Evolutionary conservation across 2,888 invertebrate species (phyloP).

Genomic region (Drosophila setosimentum): DNA sequence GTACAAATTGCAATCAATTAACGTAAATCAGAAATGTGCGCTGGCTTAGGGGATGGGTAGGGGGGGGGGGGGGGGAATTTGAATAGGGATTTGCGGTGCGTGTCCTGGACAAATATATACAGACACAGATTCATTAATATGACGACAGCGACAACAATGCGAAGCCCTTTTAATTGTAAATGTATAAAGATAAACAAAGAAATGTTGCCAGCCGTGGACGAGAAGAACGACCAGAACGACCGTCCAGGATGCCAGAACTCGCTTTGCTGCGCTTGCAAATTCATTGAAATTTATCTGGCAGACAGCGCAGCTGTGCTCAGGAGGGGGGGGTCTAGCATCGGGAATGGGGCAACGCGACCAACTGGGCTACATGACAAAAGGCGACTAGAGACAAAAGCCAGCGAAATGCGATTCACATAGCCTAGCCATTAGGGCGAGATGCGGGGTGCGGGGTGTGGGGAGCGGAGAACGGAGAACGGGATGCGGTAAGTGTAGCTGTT

Average conservation of each 20-base stretch:
- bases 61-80: neutral
- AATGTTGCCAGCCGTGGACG: constrained; percentile 57
- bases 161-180: constrained; percentile 79
- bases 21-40: constrained; percentile 53
- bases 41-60: neutral
- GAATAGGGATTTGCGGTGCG: constrained; percentile 30
- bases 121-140: constrained; percentile 77
- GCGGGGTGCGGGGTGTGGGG: too few species aligned
- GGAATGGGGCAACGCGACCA: neutral
- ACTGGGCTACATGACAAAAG: constrained; percentile 40
- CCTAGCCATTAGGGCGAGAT: neutral
- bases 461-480: neutral
- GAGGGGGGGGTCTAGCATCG: neutral
- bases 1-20: constrained; percentile 85
- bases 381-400: constrained; percentile 53
- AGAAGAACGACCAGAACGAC: constrained; percentile 6
- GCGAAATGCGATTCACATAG: constrained; percentile 45
- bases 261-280: constrained; percentile 61
- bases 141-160: constrained; percentile 70
- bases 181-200: constrained; percentile 78
- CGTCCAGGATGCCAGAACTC: constrained; percentile 28
- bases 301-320: constrained; percentile 22
- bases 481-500: neutral
- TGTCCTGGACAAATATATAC: constrained; percentile 22
- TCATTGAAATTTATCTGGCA: constrained; percentile 79